phyloP scores from a whole-genome alignment of 2,113 vertebrate genomes.

The Xiphophorus maculatus region DNA sequence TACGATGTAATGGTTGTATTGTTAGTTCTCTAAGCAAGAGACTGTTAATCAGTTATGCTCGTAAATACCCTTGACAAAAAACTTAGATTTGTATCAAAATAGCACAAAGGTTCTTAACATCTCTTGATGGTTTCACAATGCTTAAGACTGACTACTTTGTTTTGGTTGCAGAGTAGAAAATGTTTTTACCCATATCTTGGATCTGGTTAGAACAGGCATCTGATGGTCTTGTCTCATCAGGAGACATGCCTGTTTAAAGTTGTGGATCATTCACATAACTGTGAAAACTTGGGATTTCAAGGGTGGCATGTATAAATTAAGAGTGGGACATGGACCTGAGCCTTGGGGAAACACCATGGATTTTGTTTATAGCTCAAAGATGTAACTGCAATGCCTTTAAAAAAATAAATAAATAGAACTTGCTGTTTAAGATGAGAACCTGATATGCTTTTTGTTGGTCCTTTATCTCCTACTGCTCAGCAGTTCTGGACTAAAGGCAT shows the following conservation, averaged over 20 bases:
- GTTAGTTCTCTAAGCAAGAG: not conserved
- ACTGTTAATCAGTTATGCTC: not conserved
- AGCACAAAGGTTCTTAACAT: not conserved
- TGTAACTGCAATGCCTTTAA: not conserved
- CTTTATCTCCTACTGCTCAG: not conserved
- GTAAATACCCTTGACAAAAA: not conserved
- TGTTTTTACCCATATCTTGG: not conserved
- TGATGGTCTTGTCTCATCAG: not conserved
- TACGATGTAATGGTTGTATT: not conserved
- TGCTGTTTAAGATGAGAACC: not conserved
- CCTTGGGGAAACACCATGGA: not conserved
- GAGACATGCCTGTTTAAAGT: not conserved
- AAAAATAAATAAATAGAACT: not conserved
- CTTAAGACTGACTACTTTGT: not conserved
- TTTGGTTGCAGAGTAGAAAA: no score
- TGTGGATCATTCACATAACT: not conserved
- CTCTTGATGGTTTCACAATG: not conserved
- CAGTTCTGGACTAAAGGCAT: not conserved
- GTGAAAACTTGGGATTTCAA: not conserved
- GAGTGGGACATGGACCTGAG: not conserved
- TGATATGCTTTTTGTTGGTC: not conserved
- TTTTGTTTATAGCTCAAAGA: not conserved
- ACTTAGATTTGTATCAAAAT: not conserved
- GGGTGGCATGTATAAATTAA: not conserved
- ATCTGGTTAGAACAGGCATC: not conserved